These are phyloP conservation scores for Borostomias antarcticus DNA, from an alignment of 2,797 vertebrate genomes.

Conservation along the genomic window DNA sequence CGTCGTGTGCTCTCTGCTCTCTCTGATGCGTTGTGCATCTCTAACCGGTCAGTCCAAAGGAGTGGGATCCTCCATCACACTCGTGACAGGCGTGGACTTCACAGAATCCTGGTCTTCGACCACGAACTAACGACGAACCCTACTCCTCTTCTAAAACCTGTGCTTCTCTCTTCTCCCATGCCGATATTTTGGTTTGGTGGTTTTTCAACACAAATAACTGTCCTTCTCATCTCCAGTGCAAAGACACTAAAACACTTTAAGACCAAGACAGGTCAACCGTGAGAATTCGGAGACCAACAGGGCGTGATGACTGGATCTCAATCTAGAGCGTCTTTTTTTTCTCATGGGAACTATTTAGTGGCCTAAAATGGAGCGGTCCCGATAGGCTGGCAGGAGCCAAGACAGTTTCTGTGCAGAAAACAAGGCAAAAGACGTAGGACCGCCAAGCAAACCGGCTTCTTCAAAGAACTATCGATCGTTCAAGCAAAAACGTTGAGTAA, in stretches of 20 bases:
- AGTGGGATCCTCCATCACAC: not conserved
- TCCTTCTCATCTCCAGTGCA: not conserved
- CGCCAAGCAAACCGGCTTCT: slow-evolving; percentile 2
- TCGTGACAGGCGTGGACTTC: not conserved
- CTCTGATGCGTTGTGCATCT: not conserved
- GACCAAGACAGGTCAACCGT: not conserved
- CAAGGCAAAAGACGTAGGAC: slow-evolving; percentile 18
- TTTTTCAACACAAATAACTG: not conserved
- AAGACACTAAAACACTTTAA: not conserved
- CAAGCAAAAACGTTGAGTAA: not conserved
- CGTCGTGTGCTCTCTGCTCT: too few relatives aligned
- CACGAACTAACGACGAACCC: not conserved
- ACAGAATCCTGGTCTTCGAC: not conserved
- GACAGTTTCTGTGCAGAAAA: not conserved
- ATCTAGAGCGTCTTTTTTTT: too few relatives aligned
- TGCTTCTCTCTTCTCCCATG: slow-evolving; percentile 12
- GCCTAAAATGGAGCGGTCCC: too few relatives aligned
- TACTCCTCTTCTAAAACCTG: not conserved
- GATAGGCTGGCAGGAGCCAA: not conserved
- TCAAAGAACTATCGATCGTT: not conserved
- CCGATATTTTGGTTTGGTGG: not conserved
- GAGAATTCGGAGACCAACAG: too few relatives aligned
- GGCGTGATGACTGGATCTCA: too few relatives aligned
- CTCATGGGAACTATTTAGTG: too few relatives aligned
- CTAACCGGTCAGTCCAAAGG: not conserved